These are phyloP conservation scores for Cyclopterus lumpus DNA, from an alignment of 2,797 vertebrate genomes.

Conservation along the genomic window DNA sequence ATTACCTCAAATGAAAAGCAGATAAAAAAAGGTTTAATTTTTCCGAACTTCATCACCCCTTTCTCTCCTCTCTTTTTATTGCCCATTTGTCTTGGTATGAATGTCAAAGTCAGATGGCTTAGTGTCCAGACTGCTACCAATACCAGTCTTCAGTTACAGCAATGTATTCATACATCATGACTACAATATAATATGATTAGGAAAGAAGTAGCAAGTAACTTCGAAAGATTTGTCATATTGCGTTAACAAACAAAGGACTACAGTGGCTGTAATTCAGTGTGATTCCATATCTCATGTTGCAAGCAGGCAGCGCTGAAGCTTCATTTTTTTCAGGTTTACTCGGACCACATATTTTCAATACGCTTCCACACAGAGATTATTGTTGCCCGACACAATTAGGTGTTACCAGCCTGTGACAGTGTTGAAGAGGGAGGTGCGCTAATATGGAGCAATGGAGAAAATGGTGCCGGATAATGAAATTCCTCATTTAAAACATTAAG, in stretches of 20 bases:
- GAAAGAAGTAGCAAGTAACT: not conserved
- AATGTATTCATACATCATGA: not conserved
- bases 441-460: constrained; percentile 31
- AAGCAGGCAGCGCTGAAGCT: not conserved
- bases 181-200: constrained; percentile 12
- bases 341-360: constrained; percentile 19
- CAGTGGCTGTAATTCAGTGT: not conserved
- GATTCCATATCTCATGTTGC: constrained; percentile 9
- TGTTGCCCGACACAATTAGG: constrained; percentile 63
- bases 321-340: constrained; percentile 25
- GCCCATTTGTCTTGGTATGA: constrained; percentile 53
- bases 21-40: constrained; percentile 68
- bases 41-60: constrained; percentile 60
- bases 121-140: constrained; percentile 14
- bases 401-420: constrained; percentile 65
- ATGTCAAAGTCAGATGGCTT: constrained; percentile 63
- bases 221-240: constrained; percentile 1
- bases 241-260: not conserved
- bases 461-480: constrained; percentile 46
- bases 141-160: not conserved
- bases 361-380: constrained; percentile 56
- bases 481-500: constrained; percentile 42
- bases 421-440: constrained; percentile 26
- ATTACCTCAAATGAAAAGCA: constrained; percentile 74
- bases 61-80: constrained; percentile 61